phyloP scores from a whole-genome alignment of 2,888 invertebrate genomes.

The Acronicta alni region DNA sequence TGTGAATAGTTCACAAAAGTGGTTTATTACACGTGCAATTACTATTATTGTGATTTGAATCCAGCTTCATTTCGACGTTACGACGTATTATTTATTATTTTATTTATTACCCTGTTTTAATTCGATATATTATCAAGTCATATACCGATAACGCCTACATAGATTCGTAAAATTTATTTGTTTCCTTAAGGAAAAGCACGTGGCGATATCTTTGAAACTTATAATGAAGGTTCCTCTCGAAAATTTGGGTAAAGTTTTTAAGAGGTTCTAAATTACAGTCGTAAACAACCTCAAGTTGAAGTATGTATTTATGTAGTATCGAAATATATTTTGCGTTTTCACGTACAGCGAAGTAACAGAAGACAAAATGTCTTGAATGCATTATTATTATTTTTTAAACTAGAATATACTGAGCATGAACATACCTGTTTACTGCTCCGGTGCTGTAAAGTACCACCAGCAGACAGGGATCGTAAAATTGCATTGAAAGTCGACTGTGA shows the following conservation, averaged over 20 bases:
- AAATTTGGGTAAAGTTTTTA: conserved; percentile 51
- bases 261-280: conserved; percentile 50
- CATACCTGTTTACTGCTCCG: neutral
- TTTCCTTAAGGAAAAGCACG: conserved; percentile 51
- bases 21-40: conserved; percentile 14
- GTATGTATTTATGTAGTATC: conserved; percentile 29
- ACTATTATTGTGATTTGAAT: conserved; percentile 5
- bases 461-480: conserved; percentile 30
- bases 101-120: too few relatives aligned
- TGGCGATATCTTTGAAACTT: conserved; percentile 56
- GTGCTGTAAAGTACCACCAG: neutral
- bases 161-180: conserved; percentile 49
- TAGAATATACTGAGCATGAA: neutral
- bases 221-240: conserved; percentile 51
- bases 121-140: conserved; percentile 21
- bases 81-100: too few relatives aligned
- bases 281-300: conserved; percentile 38
- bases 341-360: neutral
- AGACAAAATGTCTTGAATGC: neutral
- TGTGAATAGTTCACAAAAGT: conserved; percentile 21
- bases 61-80: neutral
- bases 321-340: conserved; percentile 12
- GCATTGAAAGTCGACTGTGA: conserved; percentile 37
- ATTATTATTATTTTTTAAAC: too few relatives aligned
- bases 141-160: conserved; percentile 21